Base-by-base conservation (phyloP, 2,888 invertebrate genomes). In the Caenorhabditis sp. region DNA sequence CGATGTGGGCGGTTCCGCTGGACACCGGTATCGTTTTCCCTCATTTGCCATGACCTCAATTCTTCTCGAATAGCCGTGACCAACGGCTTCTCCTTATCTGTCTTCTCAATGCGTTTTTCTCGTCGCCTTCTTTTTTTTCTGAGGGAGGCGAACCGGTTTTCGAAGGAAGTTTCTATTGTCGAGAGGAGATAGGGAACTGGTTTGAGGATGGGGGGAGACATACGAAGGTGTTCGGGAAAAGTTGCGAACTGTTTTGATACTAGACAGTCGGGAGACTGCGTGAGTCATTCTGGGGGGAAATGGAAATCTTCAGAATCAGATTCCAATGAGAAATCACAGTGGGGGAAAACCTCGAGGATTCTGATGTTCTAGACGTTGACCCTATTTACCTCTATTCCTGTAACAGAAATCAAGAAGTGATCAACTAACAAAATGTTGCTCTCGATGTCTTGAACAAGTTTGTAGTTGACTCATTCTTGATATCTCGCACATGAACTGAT, bases 11-110 rank as follows among this genome's bases (percentile, higher is more conserved):
- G 26, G 63, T 28, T 19, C 7, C 22, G 14, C 31, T 54, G 54
- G 24, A 24, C n/a, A 51, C 54, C 68, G 51, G 68, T 68, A 51
- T 68, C 68, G 38, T 35, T 12, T 44, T 44, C 14, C 38, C 56
- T 69, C 68, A 68, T 66, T 19, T 51, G 8, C 10, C 12, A 12
- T 44, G 66, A 66, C 51, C 66, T 66, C 49, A 49, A 35, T 51
- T 47, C 44, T 12, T 61, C 41, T 61, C 38, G 61, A 61, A 41
- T 38, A 61, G 61, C 61, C 38, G 41, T 35, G 38, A 59, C n/a
- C n/a, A n/a, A n/a, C 10, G 49, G 66, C 66, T 66, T 69, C 38
- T 69, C 26, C 56, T 69, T 69, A 54, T 69, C 56, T 69, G 56
- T 54, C n/a, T n/a, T n/a, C n/a, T 69, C 49, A 38, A 35, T 69